Evolutionary conservation across 2,113 vertebrate genomes (phyloP).

Genomic region (Panthera uncia): DNA sequence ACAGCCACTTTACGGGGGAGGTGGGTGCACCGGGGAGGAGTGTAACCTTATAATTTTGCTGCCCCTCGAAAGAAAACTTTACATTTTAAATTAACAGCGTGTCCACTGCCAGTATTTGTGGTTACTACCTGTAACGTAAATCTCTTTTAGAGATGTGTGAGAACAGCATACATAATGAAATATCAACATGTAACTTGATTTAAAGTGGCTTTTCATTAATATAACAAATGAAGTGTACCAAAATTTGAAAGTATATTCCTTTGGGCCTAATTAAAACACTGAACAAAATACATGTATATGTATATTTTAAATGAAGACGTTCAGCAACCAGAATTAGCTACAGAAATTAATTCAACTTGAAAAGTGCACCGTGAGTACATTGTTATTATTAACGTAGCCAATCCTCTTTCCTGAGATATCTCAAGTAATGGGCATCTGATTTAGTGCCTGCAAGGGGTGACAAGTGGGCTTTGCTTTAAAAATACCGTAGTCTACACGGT

Average conservation of each 20-base stretch:
- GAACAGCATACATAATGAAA: conserved; percentile 66
- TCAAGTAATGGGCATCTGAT: neutral
- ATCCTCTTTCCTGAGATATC: neutral
- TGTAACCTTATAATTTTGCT: neutral
- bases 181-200: conserved; percentile 70
- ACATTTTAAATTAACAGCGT: conserved; percentile 54
- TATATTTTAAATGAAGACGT: conserved; percentile 76
- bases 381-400: neutral
- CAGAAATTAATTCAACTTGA: conserved; percentile 41
- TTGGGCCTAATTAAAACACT: conserved; percentile 77
- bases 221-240: conserved; percentile 76
- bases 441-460: neutral
- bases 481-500: fast-evolving
- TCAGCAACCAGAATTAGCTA: conserved; percentile 64
- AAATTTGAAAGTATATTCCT: conserved; percentile 72
- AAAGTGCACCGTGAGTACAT: neutral
- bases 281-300: conserved; percentile 64
- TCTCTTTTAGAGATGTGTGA: conserved; percentile 55
- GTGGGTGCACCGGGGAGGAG: neutral
- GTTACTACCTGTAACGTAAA: conserved; percentile 60
- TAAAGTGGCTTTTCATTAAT: conserved; percentile 75
- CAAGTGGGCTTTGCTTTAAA: neutral
- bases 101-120: conserved; percentile 61
- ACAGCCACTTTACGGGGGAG: neutral
- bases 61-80: conserved; percentile 48